Evolutionary conservation across 2,888 invertebrate species (phyloP), one percentile per base, ranked within the genome.

Genomic region (Amphimallon solstitiale): DNA sequence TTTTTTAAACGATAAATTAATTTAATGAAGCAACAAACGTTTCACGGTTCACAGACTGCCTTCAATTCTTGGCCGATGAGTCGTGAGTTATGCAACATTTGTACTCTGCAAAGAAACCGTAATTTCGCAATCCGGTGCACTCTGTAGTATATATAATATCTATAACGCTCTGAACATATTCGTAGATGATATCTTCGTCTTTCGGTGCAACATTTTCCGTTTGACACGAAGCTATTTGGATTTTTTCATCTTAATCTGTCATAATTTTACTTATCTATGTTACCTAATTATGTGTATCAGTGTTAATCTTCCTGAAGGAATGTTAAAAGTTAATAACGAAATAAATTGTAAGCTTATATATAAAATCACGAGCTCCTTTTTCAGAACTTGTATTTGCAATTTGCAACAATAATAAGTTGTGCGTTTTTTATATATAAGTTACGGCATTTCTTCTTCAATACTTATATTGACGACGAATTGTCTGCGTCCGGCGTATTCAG

Each of bases 11-110:
- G 17, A 43, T 59, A 43, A 59, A 59, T 59, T 43, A 59, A 59
- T 59, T 59, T 59, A 59, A 59, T 59, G 56, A 59, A 59, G 43
- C 43, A 59, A 10, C 5, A 29, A n/a, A 29, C 29, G 29, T 45
- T 59, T 59, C 38, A 59, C 56, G 56, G 56, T 59, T 59, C 56
- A 59, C 43, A 43, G 45, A 45, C 15, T 43, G 43, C 56, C 56
- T 59, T 59, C 56, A 59, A 59, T 59, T 59, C 43, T 43, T 59
- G 29, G 43, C 43, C 43, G 45, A 59, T 45, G 56, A 45, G 56
- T 59, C 43, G 29, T 17, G 43, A 4, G 29, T 59, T 59, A 43
- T 45, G 56, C 56, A 59, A 59, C 43, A 59, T 43, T 59, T 59
- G 17, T 59, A 29, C 56, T 59, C 43, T n/a, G 43, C 29, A 29